Evolutionary conservation across 2,113 vertebrate genomes (phyloP).

Genomic region (Ciconia maguari): DNA sequence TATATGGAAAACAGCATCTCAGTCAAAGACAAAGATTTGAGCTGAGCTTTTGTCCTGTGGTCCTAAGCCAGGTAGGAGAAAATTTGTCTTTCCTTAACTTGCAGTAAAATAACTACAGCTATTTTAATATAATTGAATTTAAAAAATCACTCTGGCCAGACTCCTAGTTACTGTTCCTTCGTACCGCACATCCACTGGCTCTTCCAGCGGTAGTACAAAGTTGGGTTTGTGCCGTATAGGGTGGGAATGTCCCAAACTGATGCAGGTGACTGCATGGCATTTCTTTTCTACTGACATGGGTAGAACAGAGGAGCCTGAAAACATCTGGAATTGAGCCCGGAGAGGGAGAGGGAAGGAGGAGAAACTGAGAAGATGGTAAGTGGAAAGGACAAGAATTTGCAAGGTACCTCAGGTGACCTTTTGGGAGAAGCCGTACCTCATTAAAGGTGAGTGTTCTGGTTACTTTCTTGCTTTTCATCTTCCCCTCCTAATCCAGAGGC

Average conservation of each 20-base stretch:
- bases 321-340: background rate
- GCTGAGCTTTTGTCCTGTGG: background rate
- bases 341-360: background rate
- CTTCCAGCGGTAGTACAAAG: background rate
- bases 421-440: background rate
- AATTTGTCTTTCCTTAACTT: background rate
- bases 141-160: background rate
- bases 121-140: background rate
- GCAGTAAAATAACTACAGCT: background rate
- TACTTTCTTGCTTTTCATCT: background rate
- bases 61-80: background rate
- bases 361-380: background rate
- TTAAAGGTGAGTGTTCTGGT: background rate
- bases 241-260: background rate
- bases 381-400: background rate
- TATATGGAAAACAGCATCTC: background rate
- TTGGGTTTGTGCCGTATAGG: background rate
- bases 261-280: background rate
- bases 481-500: background rate
- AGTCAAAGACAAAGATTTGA: background rate
- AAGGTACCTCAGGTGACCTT: background rate
- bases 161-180: background rate
- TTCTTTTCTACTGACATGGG: background rate
- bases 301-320: background rate
- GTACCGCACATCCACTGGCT: accelerated